Conservation (phyloP, 2,888 invertebrate species). For the Aphrophora alni region DNA sequence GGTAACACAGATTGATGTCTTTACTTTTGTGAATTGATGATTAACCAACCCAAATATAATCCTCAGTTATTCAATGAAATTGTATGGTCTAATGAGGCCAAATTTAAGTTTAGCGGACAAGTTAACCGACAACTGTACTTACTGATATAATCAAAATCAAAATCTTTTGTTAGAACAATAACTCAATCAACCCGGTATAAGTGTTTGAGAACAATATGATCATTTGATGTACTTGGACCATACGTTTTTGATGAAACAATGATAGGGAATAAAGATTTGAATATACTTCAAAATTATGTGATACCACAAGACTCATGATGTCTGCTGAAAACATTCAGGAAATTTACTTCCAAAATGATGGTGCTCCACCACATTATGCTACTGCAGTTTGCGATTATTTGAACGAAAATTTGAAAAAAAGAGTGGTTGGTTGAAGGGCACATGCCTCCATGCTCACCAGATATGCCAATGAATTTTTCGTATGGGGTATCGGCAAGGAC, state of each 20-base stretch:
- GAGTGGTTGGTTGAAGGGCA: background rate
- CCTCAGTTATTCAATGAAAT: background rate
- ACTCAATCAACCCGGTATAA: conserved; percentile 6
- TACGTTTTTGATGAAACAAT: background rate
- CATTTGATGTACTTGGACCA: background rate
- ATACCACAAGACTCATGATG: too few relatives aligned
- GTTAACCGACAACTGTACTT: conserved; percentile 10
- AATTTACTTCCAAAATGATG: too few relatives aligned
- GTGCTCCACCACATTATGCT: background rate
- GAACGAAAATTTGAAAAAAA: background rate
- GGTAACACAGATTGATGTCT: background rate
- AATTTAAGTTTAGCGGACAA: background rate
- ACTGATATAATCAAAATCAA: background rate
- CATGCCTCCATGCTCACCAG: conserved; percentile 16
- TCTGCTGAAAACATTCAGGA: conserved; percentile 3
- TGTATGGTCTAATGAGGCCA: background rate
- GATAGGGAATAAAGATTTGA: background rate
- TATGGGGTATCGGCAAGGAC: too few relatives aligned
- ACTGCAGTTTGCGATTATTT: background rate
- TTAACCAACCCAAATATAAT: background rate
- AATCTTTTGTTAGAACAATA: conserved; percentile 3
- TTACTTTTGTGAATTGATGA: conserved; percentile 12
- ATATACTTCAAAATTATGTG: background rate
- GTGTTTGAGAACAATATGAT: conserved; percentile 6
- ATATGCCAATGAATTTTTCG: too few relatives aligned